Conservation (phyloP, 2,888 invertebrate genomes). For the Drosophila meridionalis region DNA sequence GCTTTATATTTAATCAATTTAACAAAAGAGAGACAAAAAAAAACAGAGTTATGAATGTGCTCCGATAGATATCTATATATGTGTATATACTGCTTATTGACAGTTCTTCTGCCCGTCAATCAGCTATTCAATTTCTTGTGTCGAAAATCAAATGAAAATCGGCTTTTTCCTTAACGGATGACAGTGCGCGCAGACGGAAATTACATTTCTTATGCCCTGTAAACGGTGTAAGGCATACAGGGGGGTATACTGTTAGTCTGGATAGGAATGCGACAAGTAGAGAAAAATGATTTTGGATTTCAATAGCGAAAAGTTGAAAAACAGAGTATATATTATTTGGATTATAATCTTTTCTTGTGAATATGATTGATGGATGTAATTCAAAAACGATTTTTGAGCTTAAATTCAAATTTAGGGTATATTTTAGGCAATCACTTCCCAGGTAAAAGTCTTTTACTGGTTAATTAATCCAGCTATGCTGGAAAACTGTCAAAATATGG, state of each 20-base stretch:
- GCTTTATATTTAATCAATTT: conserved; percentile 36
- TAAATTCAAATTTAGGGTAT: background rate
- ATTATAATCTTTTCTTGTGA: accelerated
- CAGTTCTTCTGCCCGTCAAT: conserved; percentile 36
- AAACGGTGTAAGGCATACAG: background rate
- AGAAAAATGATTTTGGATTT: background rate
- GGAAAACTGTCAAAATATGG: background rate
- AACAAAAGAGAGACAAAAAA: background rate
- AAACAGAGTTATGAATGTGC: background rate
- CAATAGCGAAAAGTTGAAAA: accelerated
- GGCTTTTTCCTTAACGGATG: conserved; percentile 23
- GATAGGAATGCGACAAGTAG: background rate
- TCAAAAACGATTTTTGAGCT: background rate
- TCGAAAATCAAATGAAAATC: conserved; percentile 13
- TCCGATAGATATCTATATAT: background rate
- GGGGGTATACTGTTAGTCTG: background rate
- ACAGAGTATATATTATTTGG: background rate
- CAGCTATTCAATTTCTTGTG: conserved; percentile 25
- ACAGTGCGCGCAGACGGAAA: conserved; percentile 64
- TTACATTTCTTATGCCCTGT: conserved; percentile 60
- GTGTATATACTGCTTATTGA: background rate
- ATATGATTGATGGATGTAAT: background rate
- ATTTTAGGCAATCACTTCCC: background rate
- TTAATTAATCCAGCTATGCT: background rate
- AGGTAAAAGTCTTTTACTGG: background rate